Evolutionary conservation across 2,797 vertebrate genomes (phyloP), one percentile per base, ranked within the genome.

Genomic region (Pristis pectinata): DNA sequence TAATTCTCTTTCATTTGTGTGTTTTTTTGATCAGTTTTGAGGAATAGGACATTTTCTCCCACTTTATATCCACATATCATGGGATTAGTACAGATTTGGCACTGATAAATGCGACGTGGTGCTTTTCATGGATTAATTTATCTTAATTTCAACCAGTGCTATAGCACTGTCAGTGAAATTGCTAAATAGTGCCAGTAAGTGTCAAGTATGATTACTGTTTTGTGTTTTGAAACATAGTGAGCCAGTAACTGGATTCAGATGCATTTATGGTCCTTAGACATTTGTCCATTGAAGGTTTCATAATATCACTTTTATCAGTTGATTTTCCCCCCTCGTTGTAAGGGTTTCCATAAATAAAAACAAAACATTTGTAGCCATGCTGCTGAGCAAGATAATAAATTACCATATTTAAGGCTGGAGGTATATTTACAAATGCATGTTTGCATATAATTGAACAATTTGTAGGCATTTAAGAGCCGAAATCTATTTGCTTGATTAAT

Each of bases 371-470:
- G 30, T 30, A 94, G 30, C 44, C 44, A 76, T 76, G 70, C 92
- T 53, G 44, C 49, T 94, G 30, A 76, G 37, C 24, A 93, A 92
- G 53, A 74, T 34, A 56, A 53, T 91, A 91, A 93, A 93, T 94
- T 94, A 74, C 44, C 30, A 76, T 76, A 93, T 76, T 13, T 74
- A 94, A 53, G 7, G 67, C 70, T 94, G 70, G 70, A 94, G 92
- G 44, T 94, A 49, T 76, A 76, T 76, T 94, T 76, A 94, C 92
- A 49, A 94, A n/a, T 93, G 44, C 70, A 93, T 72, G 67, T 93
- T 93, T 93, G 92, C 64, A 93, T 93, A 91, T 64, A 91, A 91
- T 91, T 91, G 67, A 94, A 74, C 72, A 76, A 94, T 76, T 56
- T 94, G 44, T 49, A 15, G 41, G 70, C 92, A 94, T 56, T 56